Conservation (phyloP, 2,888 invertebrate genomes). For the Xestia ashworthii region DNA sequence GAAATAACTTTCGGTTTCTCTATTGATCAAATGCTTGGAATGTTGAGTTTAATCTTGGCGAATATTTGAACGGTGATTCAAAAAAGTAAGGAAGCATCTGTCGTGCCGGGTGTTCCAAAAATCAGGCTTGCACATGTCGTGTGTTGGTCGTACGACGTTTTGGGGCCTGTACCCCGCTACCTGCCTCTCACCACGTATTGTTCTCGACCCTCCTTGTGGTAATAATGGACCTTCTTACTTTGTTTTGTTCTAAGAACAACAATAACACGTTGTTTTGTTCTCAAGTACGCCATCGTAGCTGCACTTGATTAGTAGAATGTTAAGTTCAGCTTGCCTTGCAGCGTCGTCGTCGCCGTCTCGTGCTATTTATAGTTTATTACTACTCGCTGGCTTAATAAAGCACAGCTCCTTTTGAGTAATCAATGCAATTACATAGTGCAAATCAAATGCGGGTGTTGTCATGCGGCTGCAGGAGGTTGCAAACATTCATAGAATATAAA, state of each 20-base stretch:
- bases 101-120: conserved; percentile 77
- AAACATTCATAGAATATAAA: conserved; percentile 75
- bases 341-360: conserved; percentile 40
- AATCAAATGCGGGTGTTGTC: conserved; percentile 70
- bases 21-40: conserved; percentile 51
- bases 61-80: conserved; percentile 66
- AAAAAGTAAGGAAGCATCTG: conserved; percentile 77
- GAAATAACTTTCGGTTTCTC: conserved; percentile 58
- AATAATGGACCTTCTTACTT: conserved; percentile 84
- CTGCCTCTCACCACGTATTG: conserved; percentile 81
- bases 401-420: conserved; percentile 66
- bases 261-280: conserved; percentile 78
- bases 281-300: conserved; percentile 75
- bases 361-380: conserved; percentile 59
- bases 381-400: conserved; percentile 62
- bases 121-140: conserved; percentile 81
- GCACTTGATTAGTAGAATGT: conserved; percentile 77
- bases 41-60: conserved; percentile 43
- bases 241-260: conserved; percentile 82
- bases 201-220: conserved; percentile 74
- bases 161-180: conserved; percentile 86
- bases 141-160: conserved; percentile 71
- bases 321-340: conserved; percentile 60
- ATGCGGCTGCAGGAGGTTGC: conserved; percentile 70
- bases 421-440: conserved; percentile 69